Evolutionary conservation across 2,888 invertebrate species (phyloP).

Genomic region (Asteroscopus sphinx): DNA sequence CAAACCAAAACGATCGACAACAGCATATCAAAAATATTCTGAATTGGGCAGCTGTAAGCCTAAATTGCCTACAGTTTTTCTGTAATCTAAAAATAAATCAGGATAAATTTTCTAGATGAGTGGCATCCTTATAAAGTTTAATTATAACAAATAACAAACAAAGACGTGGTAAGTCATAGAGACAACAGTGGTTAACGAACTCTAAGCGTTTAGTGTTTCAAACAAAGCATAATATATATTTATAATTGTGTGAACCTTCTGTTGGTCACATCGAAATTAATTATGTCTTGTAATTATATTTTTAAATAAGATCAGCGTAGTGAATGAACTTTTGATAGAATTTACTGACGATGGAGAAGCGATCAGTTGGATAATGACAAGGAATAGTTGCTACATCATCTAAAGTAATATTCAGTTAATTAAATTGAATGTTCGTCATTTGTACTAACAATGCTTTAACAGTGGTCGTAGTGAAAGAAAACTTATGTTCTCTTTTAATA

Average conservation of each 20-base stretch:
- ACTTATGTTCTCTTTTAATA: no score
- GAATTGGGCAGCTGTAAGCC: no score
- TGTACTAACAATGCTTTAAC: slow-evolving; percentile 34
- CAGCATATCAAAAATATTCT: no score
- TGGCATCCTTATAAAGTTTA: no score
- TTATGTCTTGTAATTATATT: slow-evolving; percentile 41
- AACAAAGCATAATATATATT: slow-evolving; percentile 43
- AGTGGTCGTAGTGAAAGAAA: slow-evolving; percentile 16
- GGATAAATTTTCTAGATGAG: no score
- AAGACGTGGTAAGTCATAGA: slow-evolving; percentile 3
- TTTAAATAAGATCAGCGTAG: slow-evolving; percentile 26
- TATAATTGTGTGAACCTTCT: slow-evolving; percentile 31
- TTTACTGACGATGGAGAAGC: slow-evolving; percentile 37
- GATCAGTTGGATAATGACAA: slow-evolving; percentile 7
- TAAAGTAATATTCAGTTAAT: slow-evolving; percentile 42
- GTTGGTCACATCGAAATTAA: slow-evolving; percentile 35
- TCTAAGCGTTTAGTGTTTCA: slow-evolving; percentile 1
- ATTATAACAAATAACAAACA: no score
- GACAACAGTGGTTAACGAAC: slow-evolving; percentile 31
- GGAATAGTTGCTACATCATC: slow-evolving; percentile 34
- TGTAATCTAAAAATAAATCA: no score
- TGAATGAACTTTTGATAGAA: slow-evolving; percentile 37
- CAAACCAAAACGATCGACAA: no score
- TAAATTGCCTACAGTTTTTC: no score
- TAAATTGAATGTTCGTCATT: slow-evolving; percentile 41